Conservation (phyloP, 2,113 vertebrate genomes). For the Cebus imitator region DNA sequence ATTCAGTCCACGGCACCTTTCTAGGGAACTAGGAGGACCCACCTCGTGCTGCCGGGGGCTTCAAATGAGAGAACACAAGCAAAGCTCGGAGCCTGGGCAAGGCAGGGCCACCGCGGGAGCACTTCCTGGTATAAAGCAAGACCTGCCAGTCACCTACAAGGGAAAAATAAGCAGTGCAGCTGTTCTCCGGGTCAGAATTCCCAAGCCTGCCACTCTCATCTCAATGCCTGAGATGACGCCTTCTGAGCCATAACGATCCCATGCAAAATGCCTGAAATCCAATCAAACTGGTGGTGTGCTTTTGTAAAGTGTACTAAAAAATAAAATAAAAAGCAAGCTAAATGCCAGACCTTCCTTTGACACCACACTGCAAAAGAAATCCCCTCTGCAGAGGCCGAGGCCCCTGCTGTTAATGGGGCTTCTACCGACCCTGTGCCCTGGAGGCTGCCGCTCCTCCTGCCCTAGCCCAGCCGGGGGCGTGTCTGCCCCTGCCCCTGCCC, state of each 20-base stretch:
- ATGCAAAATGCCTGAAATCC: conserved; percentile 53
- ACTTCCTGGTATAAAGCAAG: background rate
- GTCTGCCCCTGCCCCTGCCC: background rate
- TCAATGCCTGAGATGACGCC: background rate
- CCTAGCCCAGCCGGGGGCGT: background rate
- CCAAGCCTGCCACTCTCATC: background rate
- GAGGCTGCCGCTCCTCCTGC: background rate
- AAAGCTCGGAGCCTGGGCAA: background rate
- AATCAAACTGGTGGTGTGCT: conserved; percentile 20
- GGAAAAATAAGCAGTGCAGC: background rate
- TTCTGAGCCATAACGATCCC: conserved; percentile 38
- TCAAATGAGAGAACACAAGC: background rate
- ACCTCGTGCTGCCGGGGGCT: background rate
- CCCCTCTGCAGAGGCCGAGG: background rate
- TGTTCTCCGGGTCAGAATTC: background rate
- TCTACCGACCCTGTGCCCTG: background rate
- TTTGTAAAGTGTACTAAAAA: conserved; percentile 59
- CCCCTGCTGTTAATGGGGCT: background rate
- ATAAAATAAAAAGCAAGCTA: conserved; percentile 1
- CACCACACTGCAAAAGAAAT: background rate
- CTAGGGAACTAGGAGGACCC: background rate
- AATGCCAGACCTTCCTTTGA: background rate
- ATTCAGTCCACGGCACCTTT: background rate
- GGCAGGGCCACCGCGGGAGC: background rate
- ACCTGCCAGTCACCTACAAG: background rate